Base-by-base conservation (phyloP, 2,797 vertebrate species). In the Gallinago solitaria region DNA sequence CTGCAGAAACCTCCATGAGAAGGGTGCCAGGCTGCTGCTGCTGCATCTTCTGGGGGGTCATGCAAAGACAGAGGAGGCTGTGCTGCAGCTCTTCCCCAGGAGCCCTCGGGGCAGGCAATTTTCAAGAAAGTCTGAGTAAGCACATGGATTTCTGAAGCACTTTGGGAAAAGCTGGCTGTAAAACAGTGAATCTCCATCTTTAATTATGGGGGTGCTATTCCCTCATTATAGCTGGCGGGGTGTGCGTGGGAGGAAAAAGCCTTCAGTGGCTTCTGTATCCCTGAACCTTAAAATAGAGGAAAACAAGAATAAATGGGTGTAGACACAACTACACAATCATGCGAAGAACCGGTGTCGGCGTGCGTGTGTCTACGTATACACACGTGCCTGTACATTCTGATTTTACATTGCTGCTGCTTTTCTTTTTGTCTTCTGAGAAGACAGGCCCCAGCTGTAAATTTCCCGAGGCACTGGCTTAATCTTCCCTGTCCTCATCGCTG, bases 381-480 rank as follows among this genome's bases (percentile, higher is more conserved):
- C 23, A 60, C 4, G 23, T 0, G 4, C 11, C 57, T 6, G 25
- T 4, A 12, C 61, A 50, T 54, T 51, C 33, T 81, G 76, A 86
- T 41, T 78, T 84, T 63, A 14, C 43, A 56, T 89, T 78, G 16
- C 25, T 69, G 28, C 33, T 14, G 37, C 28, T 73, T 86, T 60
- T 77, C 15, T 45, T 84, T 95, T 60, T 60, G 75, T 33, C 65
- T 81, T 63, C 65, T 2, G 13, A 86, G 87, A 60, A 94, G 37
- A 57, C 21, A 68, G 47, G 30, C 65, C 69, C 63, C 74, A 91
- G 27, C 50, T 88, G 39, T 81, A 91, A 71, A 95, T 93, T 91
- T 96, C 92, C 91, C 90, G 39, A 86, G 87, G 95, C 96, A 63
- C 4, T 73, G 89, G 73, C 50, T 93, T 96, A 89, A 96, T 96